These are phyloP conservation scores for Myocastor coypus DNA, from an alignment of 2,113 vertebrate species.

Conservation along the genomic window DNA sequence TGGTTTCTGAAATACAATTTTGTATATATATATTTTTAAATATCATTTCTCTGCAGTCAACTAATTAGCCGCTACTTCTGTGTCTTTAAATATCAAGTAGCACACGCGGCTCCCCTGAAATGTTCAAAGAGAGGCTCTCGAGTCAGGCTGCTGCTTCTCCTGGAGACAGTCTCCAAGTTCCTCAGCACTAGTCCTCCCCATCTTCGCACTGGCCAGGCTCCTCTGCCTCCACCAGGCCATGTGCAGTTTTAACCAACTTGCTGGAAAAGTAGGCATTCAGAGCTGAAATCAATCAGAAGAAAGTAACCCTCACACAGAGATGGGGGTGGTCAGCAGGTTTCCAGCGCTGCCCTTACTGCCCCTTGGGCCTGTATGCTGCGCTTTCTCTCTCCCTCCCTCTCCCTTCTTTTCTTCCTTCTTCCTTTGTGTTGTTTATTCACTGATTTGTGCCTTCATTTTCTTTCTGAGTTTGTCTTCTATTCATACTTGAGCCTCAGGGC, in stretches of 20 bases:
- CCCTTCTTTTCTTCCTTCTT: background rate
- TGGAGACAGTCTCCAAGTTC: slow-evolving; percentile 45
- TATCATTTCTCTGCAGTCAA: slow-evolving; percentile 69
- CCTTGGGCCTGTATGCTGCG: background rate
- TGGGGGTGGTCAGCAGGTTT: slow-evolving; percentile 65
- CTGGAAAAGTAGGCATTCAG: slow-evolving; percentile 77
- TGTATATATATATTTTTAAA: slow-evolving; percentile 65
- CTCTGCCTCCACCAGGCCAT: background rate
- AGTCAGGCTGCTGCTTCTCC: slow-evolving; percentile 15
- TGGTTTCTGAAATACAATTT: slow-evolving; percentile 42
- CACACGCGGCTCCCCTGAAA: slow-evolving; percentile 59
- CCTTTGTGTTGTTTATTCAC: background rate
- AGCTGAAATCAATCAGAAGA: slow-evolving; percentile 67
- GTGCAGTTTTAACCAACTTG: slow-evolving; percentile 65
- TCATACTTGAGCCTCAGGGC: slow-evolving; percentile 39
- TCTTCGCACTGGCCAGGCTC: background rate
- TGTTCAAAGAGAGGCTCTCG: slow-evolving; percentile 39
- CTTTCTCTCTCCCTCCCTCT: background rate
- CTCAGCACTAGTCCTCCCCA: slow-evolving; percentile 3
- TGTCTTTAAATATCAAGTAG: slow-evolving; percentile 72
- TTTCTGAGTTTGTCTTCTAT: background rate
- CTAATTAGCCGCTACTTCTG: background rate
- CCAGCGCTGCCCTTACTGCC: slow-evolving; percentile 63
- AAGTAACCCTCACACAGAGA: slow-evolving; percentile 74
- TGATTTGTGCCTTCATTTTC: background rate